A percentile compares a stretch with the other conserved stretches of the same genome.
These are phyloP conservation scores for Scolanthus callimorphus DNA, from an alignment of 92 coral and sea anemone genomes.

Conservation along the genomic window DNA sequence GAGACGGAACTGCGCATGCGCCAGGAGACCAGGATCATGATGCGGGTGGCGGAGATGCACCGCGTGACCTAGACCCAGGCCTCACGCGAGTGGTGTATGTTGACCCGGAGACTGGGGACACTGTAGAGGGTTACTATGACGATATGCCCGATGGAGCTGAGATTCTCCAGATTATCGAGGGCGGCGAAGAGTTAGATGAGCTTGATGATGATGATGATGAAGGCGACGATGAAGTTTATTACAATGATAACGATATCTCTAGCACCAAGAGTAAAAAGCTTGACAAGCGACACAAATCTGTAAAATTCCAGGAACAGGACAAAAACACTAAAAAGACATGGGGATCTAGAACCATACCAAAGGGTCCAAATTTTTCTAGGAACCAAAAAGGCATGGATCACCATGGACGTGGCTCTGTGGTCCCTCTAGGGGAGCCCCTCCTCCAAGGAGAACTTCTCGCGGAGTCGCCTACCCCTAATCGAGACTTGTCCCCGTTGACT, in stretches of 20 bases:
- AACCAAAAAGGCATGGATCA: conserved; percentile 22
- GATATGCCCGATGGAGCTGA: conserved; percentile 67
- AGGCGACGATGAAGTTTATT: neutral
- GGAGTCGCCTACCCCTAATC: conserved; percentile 13
- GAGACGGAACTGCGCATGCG: conserved; percentile 2
- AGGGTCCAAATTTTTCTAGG: conserved; percentile 24
- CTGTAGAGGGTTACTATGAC: conserved; percentile 35
- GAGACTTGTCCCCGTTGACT: conserved; percentile 64
- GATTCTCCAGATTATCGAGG: conserved; percentile 36
- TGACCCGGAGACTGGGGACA: conserved; percentile 65
- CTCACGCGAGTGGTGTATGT: conserved; percentile 34
- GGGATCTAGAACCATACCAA: neutral
- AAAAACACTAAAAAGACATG: neutral
- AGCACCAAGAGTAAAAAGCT: neutral
- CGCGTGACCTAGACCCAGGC: conserved; percentile 20
- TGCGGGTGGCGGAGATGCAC: neutral
- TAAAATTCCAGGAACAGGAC: conserved; percentile 7
- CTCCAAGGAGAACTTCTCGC: conserved; percentile 38
- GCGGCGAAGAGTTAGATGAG: conserved; percentile 13
- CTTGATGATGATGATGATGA: conserved; percentile 4
- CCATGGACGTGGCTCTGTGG: conserved; percentile 15
- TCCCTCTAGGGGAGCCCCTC: conserved; percentile 22
- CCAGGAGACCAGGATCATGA: neutral
- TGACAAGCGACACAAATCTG: conserved; percentile 14
- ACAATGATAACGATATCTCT: neutral